Evolutionary conservation across 53 echinoderm and acorn worm genomes (phyloP).

Genomic region (Mesocentrotus franciscanus): DNA sequence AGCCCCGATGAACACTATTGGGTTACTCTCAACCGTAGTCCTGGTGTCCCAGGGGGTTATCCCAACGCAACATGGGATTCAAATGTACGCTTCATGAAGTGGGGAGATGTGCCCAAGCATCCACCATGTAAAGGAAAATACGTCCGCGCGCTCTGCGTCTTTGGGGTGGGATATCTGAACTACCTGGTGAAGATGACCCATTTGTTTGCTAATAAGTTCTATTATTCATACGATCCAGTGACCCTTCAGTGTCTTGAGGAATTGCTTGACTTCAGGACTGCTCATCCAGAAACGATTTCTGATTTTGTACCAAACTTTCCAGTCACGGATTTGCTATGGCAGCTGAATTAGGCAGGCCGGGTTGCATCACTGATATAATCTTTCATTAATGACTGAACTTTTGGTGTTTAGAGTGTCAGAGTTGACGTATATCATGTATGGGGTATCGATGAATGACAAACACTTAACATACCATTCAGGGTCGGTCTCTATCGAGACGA

Average conservation of each 20-base stretch:
- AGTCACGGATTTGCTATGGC: conserved; percentile 82
- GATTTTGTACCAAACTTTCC: conserved; percentile 81
- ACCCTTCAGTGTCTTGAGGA: conserved; percentile 93
- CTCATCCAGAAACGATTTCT: conserved; percentile 66
- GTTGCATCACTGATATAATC: background rate
- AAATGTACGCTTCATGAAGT: conserved; percentile 88
- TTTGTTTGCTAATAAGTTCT: conserved; percentile 91
- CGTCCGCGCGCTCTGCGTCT: conserved; percentile 83
- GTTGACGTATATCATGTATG: no score
- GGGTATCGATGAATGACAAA: no score
- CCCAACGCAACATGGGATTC: conserved; percentile 78
- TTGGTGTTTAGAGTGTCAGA: no score
- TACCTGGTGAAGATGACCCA: conserved; percentile 77
- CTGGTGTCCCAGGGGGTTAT: conserved; percentile 87
- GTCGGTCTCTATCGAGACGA: no score
- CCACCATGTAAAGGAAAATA: conserved; percentile 85
- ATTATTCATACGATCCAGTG: conserved; percentile 88
- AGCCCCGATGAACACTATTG: conserved; percentile 96
- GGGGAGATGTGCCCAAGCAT: conserved; percentile 74
- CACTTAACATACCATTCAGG: no score
- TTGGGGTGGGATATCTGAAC: conserved; percentile 81
- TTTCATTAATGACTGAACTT: background rate
- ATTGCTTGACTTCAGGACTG: conserved; percentile 75
- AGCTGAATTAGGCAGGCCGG: conserved; percentile 22
- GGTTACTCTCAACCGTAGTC: conserved; percentile 83